Evolutionary conservation across 1,140 invertebrate species (phyloP), one percentile per base, ranked within the genome.

Genomic region (Conopomorpha cramerella): DNA sequence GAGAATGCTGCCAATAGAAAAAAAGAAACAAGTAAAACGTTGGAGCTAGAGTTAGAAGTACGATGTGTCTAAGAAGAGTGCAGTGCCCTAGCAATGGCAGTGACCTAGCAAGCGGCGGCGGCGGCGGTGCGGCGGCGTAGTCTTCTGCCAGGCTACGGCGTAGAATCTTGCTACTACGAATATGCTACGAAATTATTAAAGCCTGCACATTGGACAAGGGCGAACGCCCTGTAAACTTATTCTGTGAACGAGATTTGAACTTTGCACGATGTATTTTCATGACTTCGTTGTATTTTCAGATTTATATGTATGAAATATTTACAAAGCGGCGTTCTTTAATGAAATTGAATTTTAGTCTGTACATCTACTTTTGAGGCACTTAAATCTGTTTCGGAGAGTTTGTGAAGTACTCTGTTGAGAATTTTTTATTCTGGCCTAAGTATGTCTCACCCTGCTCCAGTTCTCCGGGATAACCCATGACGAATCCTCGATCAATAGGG

Each of bases 11-110:
- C 55, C 47, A 52, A 65, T 68, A 72, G 58, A 71, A 72, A 71
- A 57, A 70, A 70, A 71, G 60, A 56, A 50, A 55, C 56, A 62
- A 64, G n/a, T n/a, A n/a, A n/a, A n/a, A n/a, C n/a, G n/a, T n/a
- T n/a, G n/a, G n/a, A n/a, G n/a, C n/a, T n/a, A n/a, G 57, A 51
- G 57, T 74, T 74, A 74, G 70, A 71, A 67, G 53, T 65, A 71
- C n/a, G n/a, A n/a, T 70, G 66, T 74, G 70, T 68, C 58, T 55
- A 45, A 56, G 63, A 49, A 45, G 68, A 49, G 70, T 65, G 64
- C 70, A 74, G 49, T 71, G 70, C 53, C 70, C 63, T 55, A 25
- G 34, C 46, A 55, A 59, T 65, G 66, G 51, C 66, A 67, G 43
- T 71, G 70, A 74, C 70, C 68, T 34, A 57, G 38, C n/a, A n/a